phyloP scores from a whole-genome alignment of 2,797 vertebrate species.

The Dermochelys coriacea region DNA sequence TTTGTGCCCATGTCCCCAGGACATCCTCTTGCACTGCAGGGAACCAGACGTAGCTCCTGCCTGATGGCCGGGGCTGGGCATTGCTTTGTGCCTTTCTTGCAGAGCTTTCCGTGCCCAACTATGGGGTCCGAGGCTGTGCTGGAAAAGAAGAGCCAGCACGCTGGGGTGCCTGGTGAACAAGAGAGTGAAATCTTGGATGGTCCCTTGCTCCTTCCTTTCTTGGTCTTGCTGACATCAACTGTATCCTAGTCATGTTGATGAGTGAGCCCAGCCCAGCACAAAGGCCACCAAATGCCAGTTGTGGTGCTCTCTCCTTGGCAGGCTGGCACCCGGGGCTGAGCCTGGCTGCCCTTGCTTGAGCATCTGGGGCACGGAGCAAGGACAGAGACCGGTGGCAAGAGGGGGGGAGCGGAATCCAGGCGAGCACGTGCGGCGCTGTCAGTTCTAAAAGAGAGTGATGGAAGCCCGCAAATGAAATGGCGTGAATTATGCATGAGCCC shows the following conservation, averaged over 20 bases:
- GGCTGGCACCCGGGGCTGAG: neutral
- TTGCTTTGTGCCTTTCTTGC: neutral
- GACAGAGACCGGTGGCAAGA: neutral
- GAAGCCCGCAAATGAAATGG: neutral
- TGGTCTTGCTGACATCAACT: neutral
- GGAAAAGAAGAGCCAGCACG: neutral
- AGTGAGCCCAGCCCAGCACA: neutral
- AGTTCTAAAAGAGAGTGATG: neutral
- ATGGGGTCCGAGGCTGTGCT: neutral
- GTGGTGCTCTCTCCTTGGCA: neutral
- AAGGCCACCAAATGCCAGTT: neutral
- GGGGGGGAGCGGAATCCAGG: neutral
- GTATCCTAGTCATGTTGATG: neutral
- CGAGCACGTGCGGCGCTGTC: neutral
- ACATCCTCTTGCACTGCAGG: neutral
- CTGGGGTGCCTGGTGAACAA: neutral
- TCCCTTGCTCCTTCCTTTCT: too few species aligned
- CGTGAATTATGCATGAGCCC: conserved; percentile 53
- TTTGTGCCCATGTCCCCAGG: neutral
- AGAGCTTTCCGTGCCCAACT: neutral
- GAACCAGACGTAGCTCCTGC: neutral
- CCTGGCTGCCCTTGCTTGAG: neutral
- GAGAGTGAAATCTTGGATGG: neutral
- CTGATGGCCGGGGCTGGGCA: neutral
- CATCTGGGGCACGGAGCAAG: neutral